Conservation (phyloP, 2,113 vertebrate genomes). For the Cairina moschata region DNA sequence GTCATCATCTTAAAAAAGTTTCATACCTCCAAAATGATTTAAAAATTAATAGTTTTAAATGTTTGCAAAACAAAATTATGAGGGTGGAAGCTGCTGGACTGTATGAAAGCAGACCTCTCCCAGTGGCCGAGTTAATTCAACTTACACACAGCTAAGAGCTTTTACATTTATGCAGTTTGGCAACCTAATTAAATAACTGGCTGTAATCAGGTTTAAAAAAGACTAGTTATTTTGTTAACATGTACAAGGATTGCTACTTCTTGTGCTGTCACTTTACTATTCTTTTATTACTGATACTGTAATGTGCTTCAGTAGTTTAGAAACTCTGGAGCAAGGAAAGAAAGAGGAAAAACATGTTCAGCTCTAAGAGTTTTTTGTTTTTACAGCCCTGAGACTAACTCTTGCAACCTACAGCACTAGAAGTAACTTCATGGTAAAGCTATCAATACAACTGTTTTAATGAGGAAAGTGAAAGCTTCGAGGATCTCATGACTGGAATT, state of each 20-base stretch:
- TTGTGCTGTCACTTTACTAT: not conserved
- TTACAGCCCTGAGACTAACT: not conserved
- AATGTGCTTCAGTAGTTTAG: not conserved
- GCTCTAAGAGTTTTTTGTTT: not conserved
- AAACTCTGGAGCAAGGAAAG: not conserved
- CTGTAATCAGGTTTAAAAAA: not conserved
- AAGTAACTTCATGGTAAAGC: not conserved
- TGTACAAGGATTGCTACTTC: not conserved
- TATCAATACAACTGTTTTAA: not conserved
- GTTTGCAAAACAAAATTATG: not conserved
- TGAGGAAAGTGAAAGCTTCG: not conserved
- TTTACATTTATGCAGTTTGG: not conserved
- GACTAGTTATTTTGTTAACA: not conserved
- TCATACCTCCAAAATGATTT: not conserved
- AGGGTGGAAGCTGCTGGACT: not conserved
- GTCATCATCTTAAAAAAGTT: not conserved
- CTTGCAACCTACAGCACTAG: not conserved
- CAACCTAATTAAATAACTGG: not conserved
- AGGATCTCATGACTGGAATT: not conserved
- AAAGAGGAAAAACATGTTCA: not conserved
- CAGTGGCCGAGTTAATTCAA: not conserved
- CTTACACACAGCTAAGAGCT: not conserved
- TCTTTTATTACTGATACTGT: not conserved
- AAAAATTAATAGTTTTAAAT: not conserved
- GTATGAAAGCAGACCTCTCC: not conserved